Conservation (phyloP, 1,140 invertebrate genomes). For the Neotoxoptera formosana region DNA sequence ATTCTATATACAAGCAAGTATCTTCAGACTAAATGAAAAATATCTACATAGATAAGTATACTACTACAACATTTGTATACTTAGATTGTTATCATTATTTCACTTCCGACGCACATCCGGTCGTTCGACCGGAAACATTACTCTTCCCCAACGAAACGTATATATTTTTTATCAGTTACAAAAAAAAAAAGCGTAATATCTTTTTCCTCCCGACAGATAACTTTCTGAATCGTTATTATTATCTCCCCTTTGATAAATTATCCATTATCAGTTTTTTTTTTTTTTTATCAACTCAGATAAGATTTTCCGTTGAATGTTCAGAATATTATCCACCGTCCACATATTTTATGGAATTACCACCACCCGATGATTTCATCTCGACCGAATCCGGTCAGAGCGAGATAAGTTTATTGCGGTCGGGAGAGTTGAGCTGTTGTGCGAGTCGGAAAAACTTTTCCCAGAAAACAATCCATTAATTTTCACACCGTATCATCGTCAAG, state of each 20-base stretch:
- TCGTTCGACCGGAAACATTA: slow-evolving; percentile 54
- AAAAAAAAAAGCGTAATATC: slow-evolving; percentile 53
- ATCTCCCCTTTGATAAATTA: slow-evolving; percentile 54
- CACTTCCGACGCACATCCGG: slow-evolving; percentile 51
- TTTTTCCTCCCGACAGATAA: slow-evolving; percentile 54
- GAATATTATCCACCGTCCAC: background rate
- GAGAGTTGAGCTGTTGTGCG: background rate
- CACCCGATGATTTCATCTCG: slow-evolving; percentile 30
- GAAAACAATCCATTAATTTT: slow-evolving; percentile 32
- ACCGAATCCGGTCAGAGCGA: slow-evolving; percentile 11
- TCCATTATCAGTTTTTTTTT: slow-evolving; percentile 44
- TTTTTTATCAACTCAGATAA: slow-evolving; percentile 36
- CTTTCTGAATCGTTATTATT: slow-evolving; percentile 54
- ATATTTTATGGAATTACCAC: slow-evolving; percentile 50
- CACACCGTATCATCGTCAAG: background rate
- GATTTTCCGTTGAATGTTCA: slow-evolving; percentile 35
- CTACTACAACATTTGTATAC: slow-evolving; percentile 43
- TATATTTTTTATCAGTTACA: slow-evolving; percentile 36
- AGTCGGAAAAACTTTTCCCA: background rate
- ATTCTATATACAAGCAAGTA: background rate
- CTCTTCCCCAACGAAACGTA: slow-evolving; percentile 27
- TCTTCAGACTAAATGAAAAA: slow-evolving; percentile 33
- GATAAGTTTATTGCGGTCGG: slow-evolving; percentile 25
- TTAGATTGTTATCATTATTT: slow-evolving; percentile 40
- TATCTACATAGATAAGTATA: slow-evolving; percentile 47